Evolutionary conservation across 2,888 invertebrate species (phyloP), one percentile per base, ranked within the genome.

Genomic region (Eupsilia transversa): DNA sequence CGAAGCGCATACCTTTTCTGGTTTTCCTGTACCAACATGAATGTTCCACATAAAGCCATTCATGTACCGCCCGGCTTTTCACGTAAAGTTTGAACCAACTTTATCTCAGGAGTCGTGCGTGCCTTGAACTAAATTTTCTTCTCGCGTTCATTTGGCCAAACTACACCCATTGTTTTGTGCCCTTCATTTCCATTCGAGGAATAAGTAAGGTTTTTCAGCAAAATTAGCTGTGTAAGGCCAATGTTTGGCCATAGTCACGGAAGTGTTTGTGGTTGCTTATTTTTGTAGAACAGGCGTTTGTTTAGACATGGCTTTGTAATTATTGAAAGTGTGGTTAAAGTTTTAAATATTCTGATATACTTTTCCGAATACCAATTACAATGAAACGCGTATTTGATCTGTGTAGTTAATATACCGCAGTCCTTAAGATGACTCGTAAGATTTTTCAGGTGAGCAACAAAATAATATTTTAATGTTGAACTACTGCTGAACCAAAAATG

Each of bases 161-260:
- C 89, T 91, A 84, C 79, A 78, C 86, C 86, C 83, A 87, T 89
- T 89, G 88, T 89, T 86, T 87, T 82, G 52, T 65, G 74, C 75
- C 80, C 78, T 82, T 86, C 81, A 87, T 89, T 90, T 86, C 72
- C 84, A 88, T 88, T 77, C 41, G 60, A 61, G 77, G 77, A 72
- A 59, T 76, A 75, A 79, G 68, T 72, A 74, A 60, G 73, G 78
- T 77, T 70, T 74, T 85, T 74, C 46, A 27, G 56, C 35, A 64
- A 61, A 33, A 78, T 63, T 74, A 63, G 66, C 77, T 61, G 63
- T 74, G 66, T 57, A 14, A 35, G 35, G 69, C 74, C 72, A 85
- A 82, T 72, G 68, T 85, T 82, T 56, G 71, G 20, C n/a, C 20
- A 33, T 30, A 30, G 12, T 43, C 27, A 14, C 1, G 14, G 27